Evolutionary conservation across 2,113 vertebrate species (phyloP).

Genomic region (Ariopsis seemanni): DNA sequence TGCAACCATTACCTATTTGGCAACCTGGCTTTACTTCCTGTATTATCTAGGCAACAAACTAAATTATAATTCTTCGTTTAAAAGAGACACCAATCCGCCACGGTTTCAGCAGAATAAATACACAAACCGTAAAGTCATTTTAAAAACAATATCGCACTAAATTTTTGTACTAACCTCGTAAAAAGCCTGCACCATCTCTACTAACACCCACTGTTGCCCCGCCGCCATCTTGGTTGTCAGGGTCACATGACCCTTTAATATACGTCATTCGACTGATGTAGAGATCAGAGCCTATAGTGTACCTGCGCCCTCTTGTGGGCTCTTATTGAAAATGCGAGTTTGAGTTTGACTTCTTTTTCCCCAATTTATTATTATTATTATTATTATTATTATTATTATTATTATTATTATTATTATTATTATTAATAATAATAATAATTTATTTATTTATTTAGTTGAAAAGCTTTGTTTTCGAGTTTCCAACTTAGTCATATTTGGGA

Average conservation of each 20-base stretch:
- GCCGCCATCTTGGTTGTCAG: slow-evolving; percentile 70
- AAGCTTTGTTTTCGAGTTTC: no score
- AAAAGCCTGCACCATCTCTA: slow-evolving; percentile 95
- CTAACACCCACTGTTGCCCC: slow-evolving; percentile 93
- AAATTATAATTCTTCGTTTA: background rate
- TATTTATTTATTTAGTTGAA: no score
- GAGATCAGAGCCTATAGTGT: background rate
- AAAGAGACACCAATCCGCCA: background rate
- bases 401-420: no score
- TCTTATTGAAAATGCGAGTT: background rate
- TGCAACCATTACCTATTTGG: background rate
- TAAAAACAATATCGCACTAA: background rate
- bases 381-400: no score
- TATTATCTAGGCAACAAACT: background rate
- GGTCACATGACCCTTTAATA: slow-evolving; percentile 38
- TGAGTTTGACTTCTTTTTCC: background rate
- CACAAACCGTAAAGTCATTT: background rate
- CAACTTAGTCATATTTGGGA: no score
- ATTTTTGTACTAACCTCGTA: slow-evolving; percentile 79
- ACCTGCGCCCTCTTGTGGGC: slow-evolving; percentile 22
- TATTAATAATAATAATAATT: no score
- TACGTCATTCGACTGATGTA: background rate
- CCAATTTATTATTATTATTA: no score
- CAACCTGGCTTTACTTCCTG: slow-evolving; percentile 28
- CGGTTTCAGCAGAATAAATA: background rate